phyloP scores from a whole-genome alignment of 2,113 vertebrate species.

The Marcusenius ussheri region DNA sequence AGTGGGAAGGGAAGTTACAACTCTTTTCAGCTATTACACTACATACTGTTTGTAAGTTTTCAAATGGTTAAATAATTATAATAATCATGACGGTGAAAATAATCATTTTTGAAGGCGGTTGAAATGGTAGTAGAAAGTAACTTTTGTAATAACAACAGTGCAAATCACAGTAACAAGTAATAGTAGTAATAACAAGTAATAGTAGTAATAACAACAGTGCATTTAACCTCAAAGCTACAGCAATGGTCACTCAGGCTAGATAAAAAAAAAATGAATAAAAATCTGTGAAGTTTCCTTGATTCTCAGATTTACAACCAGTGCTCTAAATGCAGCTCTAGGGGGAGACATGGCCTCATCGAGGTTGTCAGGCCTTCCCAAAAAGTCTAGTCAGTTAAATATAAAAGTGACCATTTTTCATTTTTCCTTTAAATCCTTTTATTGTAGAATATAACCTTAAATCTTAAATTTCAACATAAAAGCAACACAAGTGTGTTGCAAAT shows the following conservation, averaged over 20 bases:
- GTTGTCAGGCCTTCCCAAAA: not conserved
- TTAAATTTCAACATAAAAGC: not conserved
- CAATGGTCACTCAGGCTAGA: not conserved
- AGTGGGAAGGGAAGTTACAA: not conserved
- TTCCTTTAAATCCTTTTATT: not conserved
- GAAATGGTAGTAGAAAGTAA: not conserved
- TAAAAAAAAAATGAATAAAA: not conserved
- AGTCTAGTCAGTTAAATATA: constrained; percentile 2
- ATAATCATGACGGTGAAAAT: not conserved
- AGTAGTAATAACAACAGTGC: not conserved
- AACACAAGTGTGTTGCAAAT: not conserved
- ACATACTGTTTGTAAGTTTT: not conserved
- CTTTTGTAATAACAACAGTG: not conserved
- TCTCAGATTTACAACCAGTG: not conserved
- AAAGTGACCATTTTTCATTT: not conserved
- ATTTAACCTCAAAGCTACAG: not conserved
- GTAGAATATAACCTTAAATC: constrained; percentile 1
- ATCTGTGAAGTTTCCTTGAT: not conserved
- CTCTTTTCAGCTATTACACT: not conserved
- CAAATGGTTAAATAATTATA: not conserved
- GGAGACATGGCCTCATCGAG: not conserved
- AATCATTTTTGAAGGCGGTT: not conserved
- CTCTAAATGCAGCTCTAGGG: not conserved
- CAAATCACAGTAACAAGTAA: too few relatives aligned
- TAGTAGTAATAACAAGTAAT: not conserved